Conservation (phyloP, 2,888 invertebrate genomes). For the Allacma fusca region DNA sequence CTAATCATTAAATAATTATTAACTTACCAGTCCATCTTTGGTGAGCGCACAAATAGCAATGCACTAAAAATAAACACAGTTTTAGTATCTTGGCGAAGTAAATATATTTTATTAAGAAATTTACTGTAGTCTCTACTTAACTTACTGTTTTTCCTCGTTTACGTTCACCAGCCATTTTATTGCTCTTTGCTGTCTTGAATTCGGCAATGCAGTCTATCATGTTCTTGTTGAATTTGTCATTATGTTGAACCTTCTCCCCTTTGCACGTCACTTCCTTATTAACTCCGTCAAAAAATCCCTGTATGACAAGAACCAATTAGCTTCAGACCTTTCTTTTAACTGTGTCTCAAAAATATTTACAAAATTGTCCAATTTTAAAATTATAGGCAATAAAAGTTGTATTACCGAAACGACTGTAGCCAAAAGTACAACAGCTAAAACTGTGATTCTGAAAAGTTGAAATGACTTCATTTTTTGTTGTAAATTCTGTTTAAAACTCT, state of each 20-base stretch:
- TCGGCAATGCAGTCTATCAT: conserved; percentile 19
- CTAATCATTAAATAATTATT: background rate
- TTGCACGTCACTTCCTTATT: conserved; percentile 8
- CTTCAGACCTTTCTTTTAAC: too few relatives aligned
- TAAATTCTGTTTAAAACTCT: too few relatives aligned
- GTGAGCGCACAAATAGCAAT: conserved; percentile 13
- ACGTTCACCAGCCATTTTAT: conserved; percentile 11
- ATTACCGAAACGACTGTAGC: too few relatives aligned
- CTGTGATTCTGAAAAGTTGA: too few relatives aligned
- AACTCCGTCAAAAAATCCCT: background rate
- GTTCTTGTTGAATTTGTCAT: background rate
- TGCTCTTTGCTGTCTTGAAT: background rate
- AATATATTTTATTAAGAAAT: background rate
- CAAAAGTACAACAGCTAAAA: too few relatives aligned
- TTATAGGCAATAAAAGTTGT: too few relatives aligned
- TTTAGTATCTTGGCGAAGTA: too few relatives aligned
- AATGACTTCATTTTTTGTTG: too few relatives aligned
- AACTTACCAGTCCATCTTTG: conserved; percentile 25
- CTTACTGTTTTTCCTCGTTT: conserved; percentile 14
- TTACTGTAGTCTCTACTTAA: background rate
- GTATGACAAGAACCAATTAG: too few relatives aligned
- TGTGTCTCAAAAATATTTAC: too few relatives aligned
- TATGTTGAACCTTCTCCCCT: conserved; percentile 14
- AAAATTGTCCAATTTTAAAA: too few relatives aligned
- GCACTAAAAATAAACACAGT: conserved; percentile 30